These are phyloP conservation scores for Trichonephila inaurata DNA, from an alignment of 1,140 invertebrate species.

Conservation along the genomic window DNA sequence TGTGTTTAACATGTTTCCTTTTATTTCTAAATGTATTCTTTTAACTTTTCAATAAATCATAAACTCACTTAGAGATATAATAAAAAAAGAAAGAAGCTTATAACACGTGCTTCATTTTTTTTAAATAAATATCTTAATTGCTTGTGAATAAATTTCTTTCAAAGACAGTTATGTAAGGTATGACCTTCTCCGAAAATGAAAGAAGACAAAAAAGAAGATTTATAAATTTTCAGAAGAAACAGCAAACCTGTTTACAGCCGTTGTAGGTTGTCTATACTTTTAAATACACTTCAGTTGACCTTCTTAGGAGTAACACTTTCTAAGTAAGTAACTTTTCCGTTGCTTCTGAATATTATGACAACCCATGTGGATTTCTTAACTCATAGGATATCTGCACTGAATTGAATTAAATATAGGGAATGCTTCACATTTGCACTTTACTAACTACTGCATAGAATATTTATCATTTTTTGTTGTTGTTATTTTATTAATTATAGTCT, in stretches of 20 bases:
- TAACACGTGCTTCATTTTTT: too few relatives aligned
- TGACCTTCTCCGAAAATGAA: background rate
- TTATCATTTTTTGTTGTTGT: too few relatives aligned
- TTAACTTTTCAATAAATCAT: too few relatives aligned
- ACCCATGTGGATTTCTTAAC: background rate
- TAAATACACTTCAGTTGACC: background rate
- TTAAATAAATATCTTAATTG: background rate
- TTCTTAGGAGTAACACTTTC: background rate
- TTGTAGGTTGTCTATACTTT: background rate
- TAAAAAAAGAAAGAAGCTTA: too few relatives aligned
- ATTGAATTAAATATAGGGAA: background rate
- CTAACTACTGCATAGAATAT: background rate
- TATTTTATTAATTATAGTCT: too few relatives aligned
- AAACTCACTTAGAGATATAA: too few relatives aligned
- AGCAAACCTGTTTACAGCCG: background rate
- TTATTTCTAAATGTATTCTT: too few relatives aligned
- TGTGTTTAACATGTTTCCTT: too few relatives aligned
- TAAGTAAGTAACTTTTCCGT: background rate
- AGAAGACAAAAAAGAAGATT: background rate
- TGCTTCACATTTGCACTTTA: background rate
- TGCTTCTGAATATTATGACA: background rate
- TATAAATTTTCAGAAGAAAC: background rate
- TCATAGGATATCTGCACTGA: background rate
- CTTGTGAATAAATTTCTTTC: background rate
- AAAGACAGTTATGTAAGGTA: background rate